Base-by-base conservation (phyloP, 2,113 vertebrate genomes). In the Irena cyanogastra region DNA sequence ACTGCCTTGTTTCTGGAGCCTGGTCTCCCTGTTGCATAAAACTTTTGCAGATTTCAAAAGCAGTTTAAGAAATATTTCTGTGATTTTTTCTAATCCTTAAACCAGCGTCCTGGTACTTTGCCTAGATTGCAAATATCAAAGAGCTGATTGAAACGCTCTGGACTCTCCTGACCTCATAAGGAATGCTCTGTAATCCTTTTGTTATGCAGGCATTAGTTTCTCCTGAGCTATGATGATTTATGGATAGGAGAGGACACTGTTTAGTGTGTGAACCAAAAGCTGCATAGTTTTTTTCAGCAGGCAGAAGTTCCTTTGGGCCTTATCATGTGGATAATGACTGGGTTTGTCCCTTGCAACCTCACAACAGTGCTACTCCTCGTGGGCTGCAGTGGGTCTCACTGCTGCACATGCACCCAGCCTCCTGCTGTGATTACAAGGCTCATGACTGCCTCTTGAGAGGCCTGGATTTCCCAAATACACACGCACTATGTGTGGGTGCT, bases 301-400 rank as follows among this genome's bases (percentile, higher is more conserved):
- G 16, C 57, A 71, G 18, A 69, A 53, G 22, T 17, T 59, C 10
- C 13, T 74, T 42, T 49, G 49, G 18, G 23, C 8, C 26, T 87
- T 22, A 6, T 13, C 22, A 2, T 6, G 21, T 27, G 20, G 24
- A 4, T 31, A 26, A 6, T 30, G 60, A 2, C 26, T 12, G 31
- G 7, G 11, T 78, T 87, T 94, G 61, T 39, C 61, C 19, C 49
- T 13, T 20, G 17, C 45, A 74, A 54, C 23, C 74, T 52, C 47
- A 4, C 5, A 1, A 0, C 23, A 15, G 21, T 41, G 35, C n/a
- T 39, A 5, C 1, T 4, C 13, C 47, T 33, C 28, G 1, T 11
- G 13, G 7, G 20, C 44, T 83, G 26, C 16, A 21, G 15, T 8
- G 33, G 22, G 13, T 57, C n/a, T 41, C 27, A 1, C 28, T 49